These are phyloP conservation scores for Meloidogyne chitwoodi DNA, from an alignment of 1,140 invertebrate species.

Conservation along the genomic window DNA sequence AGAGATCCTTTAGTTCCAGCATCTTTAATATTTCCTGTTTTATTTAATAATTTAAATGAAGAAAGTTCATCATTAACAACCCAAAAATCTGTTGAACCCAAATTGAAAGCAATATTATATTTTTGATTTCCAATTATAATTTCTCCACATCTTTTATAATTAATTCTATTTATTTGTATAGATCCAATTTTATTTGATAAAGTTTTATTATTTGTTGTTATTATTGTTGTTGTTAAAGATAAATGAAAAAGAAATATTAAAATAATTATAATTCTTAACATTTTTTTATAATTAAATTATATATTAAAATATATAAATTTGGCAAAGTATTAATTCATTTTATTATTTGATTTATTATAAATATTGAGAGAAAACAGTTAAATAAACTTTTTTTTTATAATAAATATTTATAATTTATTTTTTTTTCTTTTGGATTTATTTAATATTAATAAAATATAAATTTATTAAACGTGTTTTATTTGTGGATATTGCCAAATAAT, in stretches of 20 bases:
- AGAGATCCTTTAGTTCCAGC: not conserved
- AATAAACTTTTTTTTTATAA: no score
- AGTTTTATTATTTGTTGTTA: no score
- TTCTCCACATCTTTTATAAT: not conserved
- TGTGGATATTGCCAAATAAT: no score
- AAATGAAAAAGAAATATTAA: not conserved
- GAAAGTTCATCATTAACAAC: not conserved
- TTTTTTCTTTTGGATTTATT: no score
- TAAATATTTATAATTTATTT: no score
- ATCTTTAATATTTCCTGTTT: not conserved
- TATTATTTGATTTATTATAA: no score
- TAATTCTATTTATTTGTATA: not conserved
- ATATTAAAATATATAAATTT: no score
- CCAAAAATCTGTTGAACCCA: not conserved
- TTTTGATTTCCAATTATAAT: not conserved
- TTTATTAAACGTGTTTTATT: no score
- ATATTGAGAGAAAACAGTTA: no score
- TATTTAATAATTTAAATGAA: not conserved
- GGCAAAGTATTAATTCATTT: no score
- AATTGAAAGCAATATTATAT: not conserved
- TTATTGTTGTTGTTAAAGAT: not conserved
- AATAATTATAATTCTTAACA: not conserved
- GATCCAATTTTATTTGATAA: not conserved
- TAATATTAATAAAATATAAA: no score
- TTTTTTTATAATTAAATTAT: not conserved